Percentiles rank a stretch among this genome's conserved stretches.
Conservation (phyloP, 2,888 invertebrate genomes). For the Sinotaia quadrata region DNA sequence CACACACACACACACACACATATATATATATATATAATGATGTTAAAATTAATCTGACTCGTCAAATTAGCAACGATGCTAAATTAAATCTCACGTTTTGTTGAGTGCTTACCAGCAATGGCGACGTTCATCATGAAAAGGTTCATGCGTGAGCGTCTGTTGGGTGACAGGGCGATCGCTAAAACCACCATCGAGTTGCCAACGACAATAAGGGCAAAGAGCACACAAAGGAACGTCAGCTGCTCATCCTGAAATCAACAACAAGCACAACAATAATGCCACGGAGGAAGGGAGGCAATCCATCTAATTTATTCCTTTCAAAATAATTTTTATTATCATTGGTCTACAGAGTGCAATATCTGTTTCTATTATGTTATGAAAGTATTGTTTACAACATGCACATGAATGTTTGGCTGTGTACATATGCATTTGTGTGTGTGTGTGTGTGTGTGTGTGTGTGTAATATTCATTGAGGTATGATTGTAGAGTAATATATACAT, state of each 20-base stretch:
- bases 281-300: too few species aligned
- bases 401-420: too few species aligned
- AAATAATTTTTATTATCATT: too few species aligned
- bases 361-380: too few species aligned
- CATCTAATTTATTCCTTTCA: too few species aligned
- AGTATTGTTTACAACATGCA: too few species aligned
- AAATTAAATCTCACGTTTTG: not conserved
- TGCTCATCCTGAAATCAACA: slow-evolving; percentile 79
- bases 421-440: too few species aligned
- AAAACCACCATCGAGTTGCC: slow-evolving; percentile 89
- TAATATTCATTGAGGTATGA: too few species aligned
- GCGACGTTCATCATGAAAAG: slow-evolving; percentile 95
- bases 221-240: slow-evolving; percentile 88
- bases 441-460: too few species aligned
- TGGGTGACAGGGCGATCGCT: slow-evolving; percentile 84
- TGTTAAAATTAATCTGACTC: not conserved
- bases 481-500: too few species aligned
- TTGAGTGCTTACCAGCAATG: slow-evolving; percentile 82
- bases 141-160: slow-evolving; percentile 91
- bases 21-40: not conserved
- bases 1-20: not conserved
- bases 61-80: not conserved
- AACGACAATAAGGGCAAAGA: slow-evolving; percentile 88
- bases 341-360: too few species aligned
- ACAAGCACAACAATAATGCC: too few species aligned